phyloP scores from a whole-genome alignment of 1,140 invertebrate species.

The Papilio xuthus region DNA sequence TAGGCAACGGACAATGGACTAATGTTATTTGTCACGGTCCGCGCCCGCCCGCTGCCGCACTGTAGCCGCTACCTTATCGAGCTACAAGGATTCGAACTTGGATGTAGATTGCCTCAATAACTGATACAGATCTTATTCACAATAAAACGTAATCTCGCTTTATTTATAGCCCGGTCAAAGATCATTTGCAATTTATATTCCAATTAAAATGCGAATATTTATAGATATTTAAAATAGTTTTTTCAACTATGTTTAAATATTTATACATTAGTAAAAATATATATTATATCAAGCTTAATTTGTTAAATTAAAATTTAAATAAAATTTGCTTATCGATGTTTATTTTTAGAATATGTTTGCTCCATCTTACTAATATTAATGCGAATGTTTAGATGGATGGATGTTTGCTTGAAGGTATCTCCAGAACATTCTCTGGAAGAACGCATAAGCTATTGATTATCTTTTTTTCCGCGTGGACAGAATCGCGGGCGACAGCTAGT shows the following conservation, averaged over 20 bases:
- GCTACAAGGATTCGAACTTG: conserved; percentile 11
- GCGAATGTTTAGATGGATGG: too few relatives aligned
- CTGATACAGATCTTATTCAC: conserved; percentile 7
- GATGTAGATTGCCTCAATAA: conserved; percentile 24
- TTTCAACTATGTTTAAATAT: not conserved
- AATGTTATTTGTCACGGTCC: conserved; percentile 62
- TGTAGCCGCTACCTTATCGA: not conserved
- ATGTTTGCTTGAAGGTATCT: too few relatives aligned
- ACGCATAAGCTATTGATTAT: too few relatives aligned
- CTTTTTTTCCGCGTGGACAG: too few relatives aligned
- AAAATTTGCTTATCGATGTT: not conserved
- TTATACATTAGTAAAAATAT: not conserved
- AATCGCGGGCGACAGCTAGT: too few relatives aligned
- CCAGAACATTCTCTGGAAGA: too few relatives aligned
- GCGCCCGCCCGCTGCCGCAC: not conserved
- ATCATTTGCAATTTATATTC: conserved; percentile 29
- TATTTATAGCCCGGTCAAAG: conserved; percentile 29
- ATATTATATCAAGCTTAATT: not conserved
- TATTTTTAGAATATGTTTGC: not conserved
- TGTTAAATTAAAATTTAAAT: not conserved
- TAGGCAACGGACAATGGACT: conserved; percentile 59
- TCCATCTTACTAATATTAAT: too few relatives aligned
- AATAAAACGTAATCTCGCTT: conserved; percentile 29
- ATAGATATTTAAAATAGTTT: not conserved
- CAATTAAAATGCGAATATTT: not conserved